Conservation (phyloP, 2,113 vertebrate species). For the Vicugna pacos region DNA sequence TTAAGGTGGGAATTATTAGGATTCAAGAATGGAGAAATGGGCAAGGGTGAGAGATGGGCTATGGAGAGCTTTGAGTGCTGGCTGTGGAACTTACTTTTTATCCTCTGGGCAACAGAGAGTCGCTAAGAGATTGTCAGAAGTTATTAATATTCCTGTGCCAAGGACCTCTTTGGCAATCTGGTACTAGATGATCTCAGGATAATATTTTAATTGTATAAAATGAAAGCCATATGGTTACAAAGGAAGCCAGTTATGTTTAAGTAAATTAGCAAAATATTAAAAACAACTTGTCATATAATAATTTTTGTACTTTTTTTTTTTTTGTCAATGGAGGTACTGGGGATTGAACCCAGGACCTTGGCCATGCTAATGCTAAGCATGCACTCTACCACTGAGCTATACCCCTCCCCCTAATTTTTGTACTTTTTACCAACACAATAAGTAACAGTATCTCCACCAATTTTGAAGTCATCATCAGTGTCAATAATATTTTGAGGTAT, state of each 20-base stretch:
- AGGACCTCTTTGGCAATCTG: background rate
- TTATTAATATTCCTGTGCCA: background rate
- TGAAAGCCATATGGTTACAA: background rate
- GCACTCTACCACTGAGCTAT: no score
- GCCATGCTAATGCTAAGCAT: no score
- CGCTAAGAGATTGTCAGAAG: background rate
- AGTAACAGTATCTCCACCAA: background rate
- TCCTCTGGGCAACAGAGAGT: background rate
- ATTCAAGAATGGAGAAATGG: background rate
- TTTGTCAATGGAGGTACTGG: no score
- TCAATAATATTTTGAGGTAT: constrained; percentile 1
- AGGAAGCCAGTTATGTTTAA: background rate
- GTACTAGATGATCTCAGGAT: background rate
- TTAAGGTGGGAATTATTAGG: background rate
- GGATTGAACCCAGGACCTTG: no score
- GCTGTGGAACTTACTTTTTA: background rate
- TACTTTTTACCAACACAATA: background rate
- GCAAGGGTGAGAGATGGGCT: background rate
- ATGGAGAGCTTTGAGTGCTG: background rate
- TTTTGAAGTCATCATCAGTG: background rate
- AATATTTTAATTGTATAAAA: background rate
- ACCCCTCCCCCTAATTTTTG: background rate
- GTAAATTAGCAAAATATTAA: constrained; percentile 14
- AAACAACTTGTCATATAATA: background rate
- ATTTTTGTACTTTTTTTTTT: background rate